A percentile compares a stretch with the other conserved stretches of the same genome.
phyloP scores from a whole-genome alignment of 2,888 invertebrate genomes.

The Amblyjoppa fuscipennis region DNA sequence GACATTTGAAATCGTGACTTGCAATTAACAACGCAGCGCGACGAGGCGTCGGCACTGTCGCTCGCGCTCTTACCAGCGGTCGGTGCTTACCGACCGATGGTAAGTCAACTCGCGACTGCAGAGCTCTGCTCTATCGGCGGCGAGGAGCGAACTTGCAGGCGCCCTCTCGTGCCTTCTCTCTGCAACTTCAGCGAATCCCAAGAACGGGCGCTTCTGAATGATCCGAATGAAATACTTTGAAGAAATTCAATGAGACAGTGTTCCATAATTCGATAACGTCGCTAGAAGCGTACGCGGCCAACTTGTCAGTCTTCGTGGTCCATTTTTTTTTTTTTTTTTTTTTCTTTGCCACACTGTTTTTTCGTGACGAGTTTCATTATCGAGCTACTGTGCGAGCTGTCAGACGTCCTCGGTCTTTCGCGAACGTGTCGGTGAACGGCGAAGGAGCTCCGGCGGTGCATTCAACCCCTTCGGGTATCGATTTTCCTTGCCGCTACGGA shows the following conservation, averaged over 20 bases:
- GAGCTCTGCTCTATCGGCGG: neutral
- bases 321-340: neutral
- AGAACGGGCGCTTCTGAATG: neutral
- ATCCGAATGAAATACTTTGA: neutral
- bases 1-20: conserved; percentile 5
- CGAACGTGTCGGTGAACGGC: neutral
- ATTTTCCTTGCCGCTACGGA: conserved; percentile 41
- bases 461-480: conserved; percentile 57
- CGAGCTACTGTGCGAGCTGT: conserved; percentile 13
- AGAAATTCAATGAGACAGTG: conserved; percentile 5
- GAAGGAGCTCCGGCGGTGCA: conserved; percentile 40
- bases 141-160: neutral
- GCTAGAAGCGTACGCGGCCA: neutral
- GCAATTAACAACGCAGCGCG: neutral
- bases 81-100: neutral
- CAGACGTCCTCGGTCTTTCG: conserved; percentile 11
- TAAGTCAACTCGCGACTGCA: neutral
- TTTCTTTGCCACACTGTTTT: neutral
- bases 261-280: conserved; percentile 19
- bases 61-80: neutral
- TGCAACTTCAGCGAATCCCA: neutral
- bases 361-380: neutral
- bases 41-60: neutral
- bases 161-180: neutral
- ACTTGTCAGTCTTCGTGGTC: neutral